Evolutionary conservation across 2,888 invertebrate species (phyloP), one percentile per base, ranked within the genome.

Genomic region (Lasioglossum vierecki): DNA sequence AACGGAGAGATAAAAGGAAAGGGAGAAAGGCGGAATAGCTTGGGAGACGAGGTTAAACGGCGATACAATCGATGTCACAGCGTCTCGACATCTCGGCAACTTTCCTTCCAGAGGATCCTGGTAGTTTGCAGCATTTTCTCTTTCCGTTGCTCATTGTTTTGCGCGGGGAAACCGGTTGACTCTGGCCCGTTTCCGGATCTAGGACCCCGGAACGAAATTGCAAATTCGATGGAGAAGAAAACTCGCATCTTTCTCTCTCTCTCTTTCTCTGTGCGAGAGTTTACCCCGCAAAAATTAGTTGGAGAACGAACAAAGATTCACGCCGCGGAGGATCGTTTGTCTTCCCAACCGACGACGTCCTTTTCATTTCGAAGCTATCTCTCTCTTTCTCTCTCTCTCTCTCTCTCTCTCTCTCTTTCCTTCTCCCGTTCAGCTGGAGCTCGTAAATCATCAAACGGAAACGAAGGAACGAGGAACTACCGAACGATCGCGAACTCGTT

Each of bases 381-480:
- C 2, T 35, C 35, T 35, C 35, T 82, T 63, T 75, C 49, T 71
- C 53, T 22, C 11, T 5, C 35, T 35, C 35, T 82, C 70, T 75
- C 49, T 71, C 53, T 22, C 11, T 5, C n/a, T 30, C 41, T 44
- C n/a, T 39, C 9, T 26, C 26, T 26, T 26, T 15, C 26, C 1
- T 22, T 53, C 6, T 49, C 49, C 22, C 49, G 49, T 8, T 22
- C 22, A 22, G 5, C 60, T 26, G 60, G 49, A 8, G 49, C 63
- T 44, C 81, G 53, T 80, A 83, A 80, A 83, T 83, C 83, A 80
- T 83, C 73, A 68, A 18, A 3, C 30, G n/a, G 71, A 46, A 70
- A 70, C n/a, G 66, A 22, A 41, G 41, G 15, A 0, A 30, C 3
- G 53, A 53, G 53, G 9, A 53, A 53, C 53, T 53, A 73, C 30